Evolutionary conservation across 2,888 invertebrate genomes (phyloP).

Genomic region (Neelides folsomi): DNA sequence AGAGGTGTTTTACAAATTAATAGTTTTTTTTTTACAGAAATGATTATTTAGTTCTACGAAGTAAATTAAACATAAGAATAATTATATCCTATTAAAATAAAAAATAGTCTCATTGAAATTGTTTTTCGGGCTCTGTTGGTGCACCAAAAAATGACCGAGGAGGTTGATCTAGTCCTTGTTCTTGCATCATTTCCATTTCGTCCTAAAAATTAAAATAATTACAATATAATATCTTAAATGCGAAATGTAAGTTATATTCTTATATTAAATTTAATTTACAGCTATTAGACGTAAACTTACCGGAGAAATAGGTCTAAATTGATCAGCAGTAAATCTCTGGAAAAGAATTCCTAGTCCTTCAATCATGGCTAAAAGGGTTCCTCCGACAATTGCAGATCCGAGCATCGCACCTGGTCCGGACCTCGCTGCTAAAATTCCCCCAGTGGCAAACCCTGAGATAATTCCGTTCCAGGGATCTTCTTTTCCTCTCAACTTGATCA

Average conservation of each 20-base stretch:
- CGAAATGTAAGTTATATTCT: background rate
- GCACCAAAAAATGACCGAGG: too few relatives aligned
- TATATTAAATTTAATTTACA: background rate
- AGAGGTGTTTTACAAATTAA: too few relatives aligned
- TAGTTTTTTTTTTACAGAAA: too few relatives aligned
- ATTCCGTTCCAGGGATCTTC: conserved; percentile 46
- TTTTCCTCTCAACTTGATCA: conserved; percentile 59
- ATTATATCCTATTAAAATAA: too few relatives aligned
- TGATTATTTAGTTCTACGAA: too few relatives aligned
- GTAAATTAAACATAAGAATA: too few relatives aligned
- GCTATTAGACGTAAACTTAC: conserved; percentile 17
- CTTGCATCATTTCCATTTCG: conserved; percentile 29
- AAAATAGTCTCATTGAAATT: too few relatives aligned
- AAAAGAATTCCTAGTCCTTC: conserved; percentile 95
- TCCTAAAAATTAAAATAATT: conserved; percentile 10
- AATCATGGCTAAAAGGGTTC: conserved; percentile 84
- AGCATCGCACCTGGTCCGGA: conserved; percentile 81
- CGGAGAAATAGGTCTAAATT: conserved; percentile 57
- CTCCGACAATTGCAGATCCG: conserved; percentile 91
- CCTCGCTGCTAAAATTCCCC: conserved; percentile 89
- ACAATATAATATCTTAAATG: background rate
- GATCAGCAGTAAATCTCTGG: conserved; percentile 79
- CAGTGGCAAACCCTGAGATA: conserved; percentile 87
- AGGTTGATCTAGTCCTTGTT: conserved; percentile 19
- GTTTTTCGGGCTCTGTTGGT: too few relatives aligned